These are phyloP conservation scores for Anas acuta DNA, from an alignment of 2,797 vertebrate genomes.

Conservation along the genomic window DNA sequence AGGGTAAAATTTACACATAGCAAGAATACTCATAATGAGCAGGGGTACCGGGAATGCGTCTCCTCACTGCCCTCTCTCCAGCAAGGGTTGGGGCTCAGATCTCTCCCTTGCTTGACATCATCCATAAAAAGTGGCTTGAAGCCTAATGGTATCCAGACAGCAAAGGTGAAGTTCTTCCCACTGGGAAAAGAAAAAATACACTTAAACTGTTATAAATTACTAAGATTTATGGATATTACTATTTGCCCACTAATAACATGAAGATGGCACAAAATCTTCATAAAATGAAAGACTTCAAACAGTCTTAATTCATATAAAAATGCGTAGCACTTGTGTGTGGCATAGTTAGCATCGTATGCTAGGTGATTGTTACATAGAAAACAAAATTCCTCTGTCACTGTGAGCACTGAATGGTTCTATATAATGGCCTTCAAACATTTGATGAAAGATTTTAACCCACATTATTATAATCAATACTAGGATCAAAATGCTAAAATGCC, in stretches of 20 bases:
- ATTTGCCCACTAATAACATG: background rate
- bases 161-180: background rate
- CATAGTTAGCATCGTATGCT: background rate
- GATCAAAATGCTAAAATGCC: background rate
- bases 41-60: background rate
- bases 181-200: background rate
- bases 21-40: background rate
- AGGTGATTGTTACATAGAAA: background rate
- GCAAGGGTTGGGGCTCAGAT: background rate
- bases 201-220: conserved; percentile 4
- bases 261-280: background rate
- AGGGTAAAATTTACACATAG: background rate
- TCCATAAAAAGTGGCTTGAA: conserved; percentile 8
- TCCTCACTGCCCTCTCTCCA: background rate
- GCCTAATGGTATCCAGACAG: background rate
- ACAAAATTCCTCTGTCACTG: background rate
- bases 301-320: background rate
- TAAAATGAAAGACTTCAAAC: background rate
- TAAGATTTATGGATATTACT: background rate
- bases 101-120: background rate
- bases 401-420: background rate
- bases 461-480: background rate
- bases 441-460: background rate
- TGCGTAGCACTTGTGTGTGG: background rate
- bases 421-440: background rate